Evolutionary conservation across 2,113 vertebrate species (phyloP).

Genomic region (Periophthalmodon schlosseri): DNA sequence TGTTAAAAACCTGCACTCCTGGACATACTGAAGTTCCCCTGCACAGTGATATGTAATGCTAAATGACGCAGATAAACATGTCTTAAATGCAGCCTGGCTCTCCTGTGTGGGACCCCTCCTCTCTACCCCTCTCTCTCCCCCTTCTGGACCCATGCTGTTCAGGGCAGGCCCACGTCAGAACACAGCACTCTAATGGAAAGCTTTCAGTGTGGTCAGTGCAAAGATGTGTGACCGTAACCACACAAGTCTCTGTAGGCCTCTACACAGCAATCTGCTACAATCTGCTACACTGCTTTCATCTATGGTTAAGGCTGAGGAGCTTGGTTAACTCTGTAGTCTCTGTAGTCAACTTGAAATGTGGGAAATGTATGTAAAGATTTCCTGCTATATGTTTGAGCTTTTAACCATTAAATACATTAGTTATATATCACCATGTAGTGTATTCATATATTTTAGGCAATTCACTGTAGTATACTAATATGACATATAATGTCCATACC

Average conservation of each 20-base stretch:
- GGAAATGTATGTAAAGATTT: background rate
- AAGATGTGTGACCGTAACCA: slow-evolving; percentile 81
- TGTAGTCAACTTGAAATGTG: background rate
- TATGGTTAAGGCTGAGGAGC: background rate
- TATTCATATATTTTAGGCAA: no score
- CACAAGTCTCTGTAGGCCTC: slow-evolving; percentile 75
- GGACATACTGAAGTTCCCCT: background rate
- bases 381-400: no score
- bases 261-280: slow-evolving; percentile 8
- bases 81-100: slow-evolving; percentile 51
- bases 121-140: slow-evolving; percentile 12
- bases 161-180: slow-evolving; percentile 76
- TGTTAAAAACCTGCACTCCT: background rate
- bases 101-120: slow-evolving; percentile 10
- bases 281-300: slow-evolving; percentile 2
- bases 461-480: no score
- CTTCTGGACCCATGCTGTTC: slow-evolving; percentile 72
- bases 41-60: slow-evolving; percentile 77
- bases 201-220: slow-evolving; percentile 87
- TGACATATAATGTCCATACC: no score
- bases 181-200: slow-evolving; percentile 91
- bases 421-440: no score
- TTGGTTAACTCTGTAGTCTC: background rate
- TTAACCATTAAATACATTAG: no score
- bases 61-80: slow-evolving; percentile 80